Evolutionary conservation across 2,797 vertebrate species (phyloP).

Genomic region (Protonibea diacanthus): DNA sequence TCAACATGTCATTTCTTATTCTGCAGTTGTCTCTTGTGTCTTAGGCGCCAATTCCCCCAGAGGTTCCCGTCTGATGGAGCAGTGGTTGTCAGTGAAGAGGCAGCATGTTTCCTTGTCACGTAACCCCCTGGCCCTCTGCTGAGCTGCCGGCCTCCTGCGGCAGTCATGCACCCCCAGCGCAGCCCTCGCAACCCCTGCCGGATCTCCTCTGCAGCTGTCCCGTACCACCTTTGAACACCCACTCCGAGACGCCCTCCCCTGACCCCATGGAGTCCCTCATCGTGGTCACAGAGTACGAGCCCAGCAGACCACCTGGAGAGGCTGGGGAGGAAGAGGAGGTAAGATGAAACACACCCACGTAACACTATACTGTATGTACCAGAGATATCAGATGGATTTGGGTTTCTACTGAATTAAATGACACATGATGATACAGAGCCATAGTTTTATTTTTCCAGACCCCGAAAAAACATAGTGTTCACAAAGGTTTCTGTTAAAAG

Average conservation of each 20-base stretch:
- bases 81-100: conserved; percentile 61
- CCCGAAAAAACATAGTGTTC: not conserved
- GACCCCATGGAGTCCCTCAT: conserved; percentile 94
- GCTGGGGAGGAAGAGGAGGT: conserved; percentile 73
- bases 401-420: not conserved
- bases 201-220: conserved; percentile 87
- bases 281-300: conserved; percentile 92
- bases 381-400: conserved; percentile 4
- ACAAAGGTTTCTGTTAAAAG: not conserved
- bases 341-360: conserved; percentile 25
- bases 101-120: conserved; percentile 90
- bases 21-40: conserved; percentile 19
- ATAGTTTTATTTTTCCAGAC: not conserved
- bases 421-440: not conserved
- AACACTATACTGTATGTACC: not conserved
- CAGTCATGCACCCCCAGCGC: conserved; percentile 77
- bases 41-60: conserved; percentile 31
- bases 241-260: conserved; percentile 74
- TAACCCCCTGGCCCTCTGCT: conserved; percentile 85
- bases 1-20: conserved; percentile 12
- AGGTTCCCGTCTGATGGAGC: conserved; percentile 75
- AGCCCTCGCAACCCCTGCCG: conserved; percentile 80
- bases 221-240: conserved; percentile 67
- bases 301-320: conserved; percentile 73
- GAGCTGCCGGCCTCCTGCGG: conserved; percentile 72